phyloP scores from a whole-genome alignment of 2,797 vertebrate genomes.

The Melanotaenia parkinsoni region DNA sequence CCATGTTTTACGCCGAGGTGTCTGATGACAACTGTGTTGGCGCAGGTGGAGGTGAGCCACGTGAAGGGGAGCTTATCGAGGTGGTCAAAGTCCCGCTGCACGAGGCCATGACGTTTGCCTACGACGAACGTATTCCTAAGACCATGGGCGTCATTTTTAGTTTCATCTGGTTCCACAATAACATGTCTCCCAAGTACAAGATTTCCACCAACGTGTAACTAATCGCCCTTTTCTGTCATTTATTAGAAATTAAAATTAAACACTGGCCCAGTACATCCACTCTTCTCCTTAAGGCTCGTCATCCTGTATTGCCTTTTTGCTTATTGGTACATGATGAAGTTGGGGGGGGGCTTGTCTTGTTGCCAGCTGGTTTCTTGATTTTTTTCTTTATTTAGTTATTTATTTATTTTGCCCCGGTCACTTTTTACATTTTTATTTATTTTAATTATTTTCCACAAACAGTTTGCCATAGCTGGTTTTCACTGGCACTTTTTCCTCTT shows the following conservation, averaged over 20 bases:
- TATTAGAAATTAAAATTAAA: conserved; percentile 61
- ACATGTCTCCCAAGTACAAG: conserved; percentile 90
- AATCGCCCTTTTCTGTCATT: conserved; percentile 47
- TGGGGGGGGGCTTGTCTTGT: conserved; percentile 57
- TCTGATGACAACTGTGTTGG: conserved; percentile 88
- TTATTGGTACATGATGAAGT: conserved; percentile 62
- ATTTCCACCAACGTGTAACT: conserved; percentile 87
- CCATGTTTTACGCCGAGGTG: conserved; percentile 94
- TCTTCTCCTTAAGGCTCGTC: conserved; percentile 53
- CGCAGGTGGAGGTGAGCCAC: conserved; percentile 87
- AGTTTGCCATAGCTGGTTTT: conserved; percentile 67
- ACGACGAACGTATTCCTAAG: conserved; percentile 87
- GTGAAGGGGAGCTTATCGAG: conserved; percentile 93
- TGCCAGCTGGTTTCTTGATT: conserved; percentile 58
- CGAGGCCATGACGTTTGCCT: conserved; percentile 90
- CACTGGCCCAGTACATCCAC: conserved; percentile 65
- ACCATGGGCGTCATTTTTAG: conserved; percentile 93
- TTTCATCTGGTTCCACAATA: conserved; percentile 93
- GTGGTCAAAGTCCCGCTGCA: conserved; percentile 91
- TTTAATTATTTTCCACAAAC: conserved; percentile 43
- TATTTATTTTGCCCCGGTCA: conserved; percentile 55
- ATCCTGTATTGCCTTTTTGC: conserved; percentile 70
- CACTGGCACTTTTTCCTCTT: conserved; percentile 55
- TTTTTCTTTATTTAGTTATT: conserved; percentile 10
- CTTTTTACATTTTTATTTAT: conserved; percentile 46